Conservation (phyloP, 2,113 vertebrate genomes). For the Isichthys henryi region DNA sequence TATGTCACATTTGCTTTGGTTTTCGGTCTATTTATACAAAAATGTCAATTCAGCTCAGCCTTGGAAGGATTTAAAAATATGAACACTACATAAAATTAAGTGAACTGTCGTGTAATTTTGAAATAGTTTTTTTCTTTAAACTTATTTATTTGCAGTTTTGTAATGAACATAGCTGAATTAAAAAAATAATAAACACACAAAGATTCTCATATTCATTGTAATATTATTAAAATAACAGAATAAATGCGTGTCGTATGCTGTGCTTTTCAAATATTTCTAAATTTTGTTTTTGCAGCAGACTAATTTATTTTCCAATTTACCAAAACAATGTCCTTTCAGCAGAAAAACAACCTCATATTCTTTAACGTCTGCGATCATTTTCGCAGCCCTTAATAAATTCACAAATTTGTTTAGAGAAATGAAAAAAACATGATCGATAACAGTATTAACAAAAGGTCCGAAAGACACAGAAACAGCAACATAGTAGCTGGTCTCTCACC, state of each 20-base stretch:
- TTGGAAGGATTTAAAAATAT: not conserved
- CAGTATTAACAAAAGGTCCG: not conserved
- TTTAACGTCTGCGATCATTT: not conserved
- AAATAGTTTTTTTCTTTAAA: not conserved
- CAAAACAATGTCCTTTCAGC: not conserved
- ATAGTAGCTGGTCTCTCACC: not conserved
- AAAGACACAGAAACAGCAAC: not conserved
- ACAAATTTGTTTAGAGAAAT: not conserved
- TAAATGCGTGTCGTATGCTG: not conserved
- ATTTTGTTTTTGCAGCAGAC: not conserved
- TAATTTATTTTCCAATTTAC: not conserved
- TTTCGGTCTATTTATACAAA: not conserved
- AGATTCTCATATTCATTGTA: not conserved
- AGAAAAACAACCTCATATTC: not conserved
- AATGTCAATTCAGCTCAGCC: not conserved
- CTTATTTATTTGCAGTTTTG: not conserved
- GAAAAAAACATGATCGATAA: not conserved
- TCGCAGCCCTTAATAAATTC: not conserved
- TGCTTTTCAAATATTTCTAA: not conserved
- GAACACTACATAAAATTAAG: not conserved
- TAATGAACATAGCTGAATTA: not conserved
- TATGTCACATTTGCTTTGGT: not conserved
- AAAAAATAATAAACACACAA: not conserved
- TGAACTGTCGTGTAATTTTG: not conserved
- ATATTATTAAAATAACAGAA: not conserved